A percentile compares a stretch with the other conserved stretches of the same genome.
Conservation (phyloP, 1,140 invertebrate species). For the Aphaenogaster ashmeadi region DNA sequence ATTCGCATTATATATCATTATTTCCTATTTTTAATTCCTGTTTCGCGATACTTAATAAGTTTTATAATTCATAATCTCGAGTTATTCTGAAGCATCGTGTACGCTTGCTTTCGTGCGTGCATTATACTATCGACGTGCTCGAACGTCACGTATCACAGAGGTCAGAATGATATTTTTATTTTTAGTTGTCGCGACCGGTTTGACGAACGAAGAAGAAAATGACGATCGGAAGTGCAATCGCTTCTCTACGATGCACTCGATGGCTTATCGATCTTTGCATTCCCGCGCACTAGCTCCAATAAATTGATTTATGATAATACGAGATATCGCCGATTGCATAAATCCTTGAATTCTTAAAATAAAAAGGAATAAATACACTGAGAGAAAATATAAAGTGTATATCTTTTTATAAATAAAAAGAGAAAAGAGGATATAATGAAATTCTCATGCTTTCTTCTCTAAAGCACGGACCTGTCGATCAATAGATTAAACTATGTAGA, state of each 20-base stretch:
- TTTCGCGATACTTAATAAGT: conserved; percentile 23
- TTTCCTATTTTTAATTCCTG: neutral
- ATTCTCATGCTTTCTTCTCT: neutral
- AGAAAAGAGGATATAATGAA: neutral
- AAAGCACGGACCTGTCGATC: neutral
- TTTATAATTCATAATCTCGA: conserved; percentile 26
- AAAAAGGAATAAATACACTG: neutral
- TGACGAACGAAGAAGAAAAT: conserved; percentile 56
- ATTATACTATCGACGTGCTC: neutral
- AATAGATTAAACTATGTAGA: neutral
- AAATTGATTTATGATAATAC: conserved; percentile 31
- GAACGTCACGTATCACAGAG: conserved; percentile 24
- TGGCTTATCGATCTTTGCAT: conserved; percentile 34
- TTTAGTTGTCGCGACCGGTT: conserved; percentile 46
- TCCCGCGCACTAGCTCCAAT: neutral
- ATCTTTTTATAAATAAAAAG: neutral
- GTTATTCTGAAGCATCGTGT: neutral
- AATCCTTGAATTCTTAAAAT: neutral
- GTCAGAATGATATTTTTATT: conserved; percentile 45
- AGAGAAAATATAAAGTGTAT: neutral
- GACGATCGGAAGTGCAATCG: conserved; percentile 29
- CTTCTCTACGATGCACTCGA: neutral
- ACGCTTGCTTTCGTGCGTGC: neutral
- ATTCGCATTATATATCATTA: neutral
- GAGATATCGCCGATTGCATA: neutral